A percentile compares a stretch with the other conserved stretches of the same genome.
Conservation (phyloP, 2,113 vertebrate genomes). For the Cariama cristata region DNA sequence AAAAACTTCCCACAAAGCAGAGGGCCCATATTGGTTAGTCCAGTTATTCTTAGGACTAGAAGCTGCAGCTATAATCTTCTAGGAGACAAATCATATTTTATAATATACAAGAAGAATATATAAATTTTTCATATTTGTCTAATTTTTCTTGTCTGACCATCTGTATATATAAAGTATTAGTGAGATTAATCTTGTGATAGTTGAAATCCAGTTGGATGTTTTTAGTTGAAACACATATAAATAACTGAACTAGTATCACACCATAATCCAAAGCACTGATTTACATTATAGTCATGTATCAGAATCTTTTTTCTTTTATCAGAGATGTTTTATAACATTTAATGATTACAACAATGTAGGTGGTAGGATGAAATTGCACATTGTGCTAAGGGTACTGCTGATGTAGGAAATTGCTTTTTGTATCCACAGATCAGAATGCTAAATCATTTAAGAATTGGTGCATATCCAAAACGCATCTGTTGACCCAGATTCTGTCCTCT, state of each 20-base stretch:
- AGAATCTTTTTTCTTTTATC: constrained; percentile 69
- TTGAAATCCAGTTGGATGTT: constrained; percentile 86
- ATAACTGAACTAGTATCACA: constrained; percentile 83
- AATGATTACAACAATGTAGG: constrained; percentile 64
- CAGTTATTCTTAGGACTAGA: constrained; percentile 72
- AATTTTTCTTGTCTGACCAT: constrained; percentile 93
- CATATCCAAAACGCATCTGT: constrained; percentile 72
- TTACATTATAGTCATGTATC: constrained; percentile 83
- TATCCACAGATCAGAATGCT: constrained; percentile 79
- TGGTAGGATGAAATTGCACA: constrained; percentile 71
- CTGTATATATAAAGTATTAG: constrained; percentile 89
- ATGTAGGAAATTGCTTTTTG: constrained; percentile 81
- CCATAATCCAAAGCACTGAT: constrained; percentile 84
- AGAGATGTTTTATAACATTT: constrained; percentile 70
- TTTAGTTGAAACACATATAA: constrained; percentile 82
- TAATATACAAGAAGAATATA: constrained; percentile 87
- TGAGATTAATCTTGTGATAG: constrained; percentile 92
- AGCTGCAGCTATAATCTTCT: constrained; percentile 87
- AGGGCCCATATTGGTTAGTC: neutral
- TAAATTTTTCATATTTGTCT: constrained; percentile 92
- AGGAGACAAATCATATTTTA: constrained; percentile 87
- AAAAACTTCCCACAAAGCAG: constrained; percentile 16
- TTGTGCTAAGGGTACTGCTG: constrained; percentile 72
- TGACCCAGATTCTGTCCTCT: constrained; percentile 78
- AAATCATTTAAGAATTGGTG: constrained; percentile 86